A percentile compares a stretch with the other conserved stretches of the same genome.
Evolutionary conservation across 1,140 invertebrate species (phyloP).

Genomic region (Dryas iulia): DNA sequence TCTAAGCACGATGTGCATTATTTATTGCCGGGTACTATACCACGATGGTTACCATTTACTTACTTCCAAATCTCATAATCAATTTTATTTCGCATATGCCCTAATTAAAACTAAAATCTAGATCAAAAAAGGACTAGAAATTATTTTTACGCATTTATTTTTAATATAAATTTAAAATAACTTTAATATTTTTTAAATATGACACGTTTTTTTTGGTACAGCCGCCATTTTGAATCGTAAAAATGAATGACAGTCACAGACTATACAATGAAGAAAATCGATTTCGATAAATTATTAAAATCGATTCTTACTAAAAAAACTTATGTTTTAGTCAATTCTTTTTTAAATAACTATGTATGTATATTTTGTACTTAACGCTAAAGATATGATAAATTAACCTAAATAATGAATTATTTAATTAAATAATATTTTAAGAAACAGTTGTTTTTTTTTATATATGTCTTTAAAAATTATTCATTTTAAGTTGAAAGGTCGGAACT

Average conservation of each 20-base stretch:
- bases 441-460: not conserved
- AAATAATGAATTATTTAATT: not conserved
- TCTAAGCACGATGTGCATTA: too few species aligned
- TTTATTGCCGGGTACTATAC: too few species aligned
- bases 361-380: not conserved
- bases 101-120: not conserved
- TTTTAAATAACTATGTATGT: not conserved
- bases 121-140: not conserved
- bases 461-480: not conserved
- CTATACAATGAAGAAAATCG: not conserved
- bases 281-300: not conserved
- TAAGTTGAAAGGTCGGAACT: not conserved
- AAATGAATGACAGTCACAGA: too few species aligned
- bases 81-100: not conserved
- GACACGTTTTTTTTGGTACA: too few species aligned
- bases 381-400: slow-evolving; percentile 5
- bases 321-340: not conserved
- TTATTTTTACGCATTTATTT: too few species aligned
- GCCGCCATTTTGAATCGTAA: too few species aligned
- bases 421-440: not conserved
- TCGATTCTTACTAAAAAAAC: not conserved
- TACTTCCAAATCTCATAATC: too few species aligned
- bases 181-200: too few species aligned
- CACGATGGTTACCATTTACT: too few species aligned
- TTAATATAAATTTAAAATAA: too few species aligned